A percentile compares a stretch with the other conserved stretches of the same genome.
These are phyloP conservation scores for Platycnemis pennipes DNA, from an alignment of 2,888 invertebrate genomes.

Conservation along the genomic window DNA sequence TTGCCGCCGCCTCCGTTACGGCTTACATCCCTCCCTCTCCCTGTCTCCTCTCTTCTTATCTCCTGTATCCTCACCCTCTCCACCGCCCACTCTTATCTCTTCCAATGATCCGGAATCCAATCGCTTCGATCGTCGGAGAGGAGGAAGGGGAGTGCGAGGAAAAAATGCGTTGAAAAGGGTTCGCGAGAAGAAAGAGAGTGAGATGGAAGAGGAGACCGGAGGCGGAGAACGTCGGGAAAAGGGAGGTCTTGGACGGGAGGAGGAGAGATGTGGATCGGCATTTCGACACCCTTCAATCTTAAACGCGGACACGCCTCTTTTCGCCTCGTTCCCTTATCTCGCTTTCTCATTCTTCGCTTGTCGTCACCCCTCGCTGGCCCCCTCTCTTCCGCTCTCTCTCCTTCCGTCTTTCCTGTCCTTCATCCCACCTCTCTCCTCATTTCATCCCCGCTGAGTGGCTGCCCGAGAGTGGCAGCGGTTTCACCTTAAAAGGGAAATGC, in stretches of 20 bases:
- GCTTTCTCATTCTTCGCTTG: neutral
- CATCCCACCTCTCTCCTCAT: neutral
- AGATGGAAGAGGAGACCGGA: neutral
- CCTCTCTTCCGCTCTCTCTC: constrained; percentile 4
- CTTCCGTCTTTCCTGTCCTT: neutral
- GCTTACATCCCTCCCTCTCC: neutral
- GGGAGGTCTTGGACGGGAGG: neutral
- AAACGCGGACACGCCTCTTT: constrained; percentile 37
- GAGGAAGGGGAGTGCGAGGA: constrained; percentile 29
- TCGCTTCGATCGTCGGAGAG: constrained; percentile 53
- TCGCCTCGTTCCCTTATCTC: neutral
- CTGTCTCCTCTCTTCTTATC: neutral
- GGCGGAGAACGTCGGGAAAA: neutral
- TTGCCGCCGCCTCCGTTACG: too few relatives aligned
- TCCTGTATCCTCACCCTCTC: neutral
- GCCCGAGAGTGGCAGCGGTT: neutral
- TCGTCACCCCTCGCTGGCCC: neutral
- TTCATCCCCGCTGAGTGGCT: neutral
- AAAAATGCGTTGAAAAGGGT: constrained; percentile 25
- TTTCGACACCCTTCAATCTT: constrained; percentile 67
- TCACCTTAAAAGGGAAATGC: neutral
- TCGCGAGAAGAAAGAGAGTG: neutral
- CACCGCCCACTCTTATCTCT: constrained; percentile 42
- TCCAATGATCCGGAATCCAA: constrained; percentile 63
- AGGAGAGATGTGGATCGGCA: neutral